Conservation (phyloP, 2,888 invertebrate species). For the Leistus spinibarbis region DNA sequence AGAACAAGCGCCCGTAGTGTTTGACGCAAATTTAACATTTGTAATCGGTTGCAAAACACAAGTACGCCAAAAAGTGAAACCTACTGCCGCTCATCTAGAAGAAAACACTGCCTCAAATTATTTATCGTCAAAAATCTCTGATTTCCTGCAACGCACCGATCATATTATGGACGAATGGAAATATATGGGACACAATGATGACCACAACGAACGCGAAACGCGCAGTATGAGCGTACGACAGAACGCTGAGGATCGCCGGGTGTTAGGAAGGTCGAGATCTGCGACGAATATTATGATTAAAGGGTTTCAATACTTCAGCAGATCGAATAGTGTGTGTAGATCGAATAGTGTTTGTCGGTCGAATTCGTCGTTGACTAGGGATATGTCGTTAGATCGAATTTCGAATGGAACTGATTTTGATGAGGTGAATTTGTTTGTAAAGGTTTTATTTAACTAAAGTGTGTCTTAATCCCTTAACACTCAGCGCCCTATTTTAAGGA, state of each 20-base stretch:
- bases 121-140: conserved; percentile 76
- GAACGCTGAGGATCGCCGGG: conserved; percentile 51
- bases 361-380: conserved; percentile 55
- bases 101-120: conserved; percentile 78
- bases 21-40: conserved; percentile 82
- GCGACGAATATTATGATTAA: conserved; percentile 84
- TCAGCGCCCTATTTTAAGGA: too few species aligned
- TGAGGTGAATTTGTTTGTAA: conserved; percentile 60
- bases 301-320: conserved; percentile 74
- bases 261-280: conserved; percentile 69
- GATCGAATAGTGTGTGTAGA: conserved; percentile 63
- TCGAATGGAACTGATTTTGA: conserved; percentile 64
- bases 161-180: conserved; percentile 90
- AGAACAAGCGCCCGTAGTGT: conserved; percentile 79
- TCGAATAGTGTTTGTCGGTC: conserved; percentile 43
- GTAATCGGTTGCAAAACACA: conserved; percentile 76
- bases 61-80: conserved; percentile 70
- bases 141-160: conserved; percentile 81
- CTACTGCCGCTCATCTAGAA: conserved; percentile 78
- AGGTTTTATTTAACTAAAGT: background rate
- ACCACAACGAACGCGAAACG: conserved; percentile 54
- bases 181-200: conserved; percentile 68
- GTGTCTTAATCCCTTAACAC: background rate
- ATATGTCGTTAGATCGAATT: conserved; percentile 68
- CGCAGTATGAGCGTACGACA: conserved; percentile 11